phyloP scores from a whole-genome alignment of 1,140 invertebrate species.

The Pogonomyrmex californicus region DNA sequence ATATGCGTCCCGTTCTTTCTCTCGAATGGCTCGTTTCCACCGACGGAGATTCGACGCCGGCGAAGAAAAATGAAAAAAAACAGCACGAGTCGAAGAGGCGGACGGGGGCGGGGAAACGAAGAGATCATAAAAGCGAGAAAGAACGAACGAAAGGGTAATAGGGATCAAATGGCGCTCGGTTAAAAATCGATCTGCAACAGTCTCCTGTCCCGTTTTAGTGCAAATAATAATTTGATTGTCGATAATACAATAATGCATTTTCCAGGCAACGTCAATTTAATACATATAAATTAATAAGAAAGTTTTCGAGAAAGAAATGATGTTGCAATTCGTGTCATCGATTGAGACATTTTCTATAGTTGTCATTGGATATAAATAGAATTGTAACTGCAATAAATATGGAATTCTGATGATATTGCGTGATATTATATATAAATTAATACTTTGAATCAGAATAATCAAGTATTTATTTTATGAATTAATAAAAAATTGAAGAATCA shows the following conservation, averaged over 20 bases:
- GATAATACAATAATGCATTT: not conserved
- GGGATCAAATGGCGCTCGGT: conserved; percentile 39
- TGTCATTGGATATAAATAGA: not conserved
- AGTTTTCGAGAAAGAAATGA: not conserved
- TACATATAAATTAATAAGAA: not conserved
- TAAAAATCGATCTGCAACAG: conserved; percentile 36
- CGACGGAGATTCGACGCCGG: conserved; percentile 6
- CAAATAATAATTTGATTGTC: conserved; percentile 26
- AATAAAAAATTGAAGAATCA: not conserved
- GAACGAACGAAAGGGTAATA: conserved; percentile 58
- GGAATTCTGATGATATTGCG: not conserved
- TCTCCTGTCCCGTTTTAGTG: not conserved
- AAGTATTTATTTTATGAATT: conserved; percentile 12
- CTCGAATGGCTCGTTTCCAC: conserved; percentile 25
- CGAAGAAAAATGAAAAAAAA: conserved; percentile 61
- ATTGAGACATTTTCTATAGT: not conserved
- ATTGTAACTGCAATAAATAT: not conserved
- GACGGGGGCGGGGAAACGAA: not conserved
- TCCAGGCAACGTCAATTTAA: not conserved
- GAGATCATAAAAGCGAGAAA: conserved; percentile 28
- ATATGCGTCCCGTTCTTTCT: conserved; percentile 57
- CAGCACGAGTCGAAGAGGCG: not conserved
- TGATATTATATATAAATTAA: not conserved
- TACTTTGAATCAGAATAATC: not conserved
- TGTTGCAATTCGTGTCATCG: not conserved